phyloP scores from a whole-genome alignment of 2,888 invertebrate species.

The Petrolisthes manimaculis region DNA sequence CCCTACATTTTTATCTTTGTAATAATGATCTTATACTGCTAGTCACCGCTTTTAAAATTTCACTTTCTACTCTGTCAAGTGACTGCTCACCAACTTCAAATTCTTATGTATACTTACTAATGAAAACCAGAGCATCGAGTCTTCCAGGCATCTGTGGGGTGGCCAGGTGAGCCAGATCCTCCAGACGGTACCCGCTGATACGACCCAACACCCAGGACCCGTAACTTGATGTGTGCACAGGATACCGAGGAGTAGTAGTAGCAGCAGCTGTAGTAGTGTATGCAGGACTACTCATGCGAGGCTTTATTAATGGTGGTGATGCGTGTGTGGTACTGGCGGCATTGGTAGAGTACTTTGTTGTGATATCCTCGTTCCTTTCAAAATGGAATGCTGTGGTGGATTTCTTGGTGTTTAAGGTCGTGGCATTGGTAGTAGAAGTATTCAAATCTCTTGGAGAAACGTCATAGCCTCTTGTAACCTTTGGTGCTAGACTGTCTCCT shows the following conservation, averaged over 20 bases:
- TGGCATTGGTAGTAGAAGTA: no score
- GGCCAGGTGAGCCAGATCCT: background rate
- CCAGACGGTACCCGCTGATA: slow-evolving; percentile 19
- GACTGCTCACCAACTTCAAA: background rate
- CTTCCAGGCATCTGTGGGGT: background rate
- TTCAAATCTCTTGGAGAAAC: background rate
- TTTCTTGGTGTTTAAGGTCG: no score
- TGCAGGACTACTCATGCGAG: background rate
- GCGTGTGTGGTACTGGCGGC: background rate
- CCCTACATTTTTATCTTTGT: no score
- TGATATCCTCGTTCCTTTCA: background rate
- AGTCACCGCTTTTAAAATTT: no score
- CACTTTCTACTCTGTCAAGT: no score
- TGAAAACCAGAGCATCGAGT: background rate
- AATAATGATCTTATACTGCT: no score
- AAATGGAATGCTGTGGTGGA: no score
- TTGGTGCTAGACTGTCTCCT: no score
- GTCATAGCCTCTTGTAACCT: background rate
- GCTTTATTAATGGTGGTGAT: background rate
- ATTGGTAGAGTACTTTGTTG: background rate
- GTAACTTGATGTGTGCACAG: no score
- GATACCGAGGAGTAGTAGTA: background rate
- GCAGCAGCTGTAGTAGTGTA: background rate
- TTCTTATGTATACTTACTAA: background rate
- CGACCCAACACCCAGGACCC: slow-evolving; percentile 30